These are phyloP conservation scores for Athalia cordata DNA, from an alignment of 2,888 invertebrate genomes.

Conservation along the genomic window DNA sequence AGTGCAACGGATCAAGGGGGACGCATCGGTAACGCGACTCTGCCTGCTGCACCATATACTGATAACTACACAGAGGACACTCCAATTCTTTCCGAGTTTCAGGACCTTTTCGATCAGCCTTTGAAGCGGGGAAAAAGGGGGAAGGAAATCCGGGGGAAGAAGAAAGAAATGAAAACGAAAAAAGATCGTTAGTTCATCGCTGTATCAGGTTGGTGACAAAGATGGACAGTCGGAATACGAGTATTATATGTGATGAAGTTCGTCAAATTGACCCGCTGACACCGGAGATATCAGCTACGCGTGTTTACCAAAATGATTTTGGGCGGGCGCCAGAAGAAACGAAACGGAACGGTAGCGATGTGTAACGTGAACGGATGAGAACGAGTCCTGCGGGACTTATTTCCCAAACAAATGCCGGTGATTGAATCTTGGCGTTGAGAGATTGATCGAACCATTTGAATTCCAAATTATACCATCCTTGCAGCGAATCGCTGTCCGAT, in stretches of 20 bases:
- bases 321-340: background rate
- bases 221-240: too few relatives aligned
- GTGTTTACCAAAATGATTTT: background rate
- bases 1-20: constrained; percentile 50
- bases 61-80: background rate
- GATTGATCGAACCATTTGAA: constrained; percentile 72
- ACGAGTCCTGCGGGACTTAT: constrained; percentile 69
- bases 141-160: too few relatives aligned
- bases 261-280: too few relatives aligned
- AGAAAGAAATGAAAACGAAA: too few relatives aligned
- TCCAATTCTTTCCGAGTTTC: background rate
- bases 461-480: constrained; percentile 64
- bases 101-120: background rate
- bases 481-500: constrained; percentile 51
- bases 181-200: too few relatives aligned
- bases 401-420: constrained; percentile 72
- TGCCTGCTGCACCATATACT: constrained; percentile 50
- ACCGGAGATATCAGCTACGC: too few relatives aligned
- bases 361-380: constrained; percentile 1
- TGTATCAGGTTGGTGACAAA: too few relatives aligned
- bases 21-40: constrained; percentile 65
- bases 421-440: constrained; percentile 72
- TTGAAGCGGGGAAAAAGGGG: too few relatives aligned
- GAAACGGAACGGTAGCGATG: background rate
- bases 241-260: too few relatives aligned